Conservation (phyloP, 2,797 vertebrate species). For the Girardinus metallicus region DNA sequence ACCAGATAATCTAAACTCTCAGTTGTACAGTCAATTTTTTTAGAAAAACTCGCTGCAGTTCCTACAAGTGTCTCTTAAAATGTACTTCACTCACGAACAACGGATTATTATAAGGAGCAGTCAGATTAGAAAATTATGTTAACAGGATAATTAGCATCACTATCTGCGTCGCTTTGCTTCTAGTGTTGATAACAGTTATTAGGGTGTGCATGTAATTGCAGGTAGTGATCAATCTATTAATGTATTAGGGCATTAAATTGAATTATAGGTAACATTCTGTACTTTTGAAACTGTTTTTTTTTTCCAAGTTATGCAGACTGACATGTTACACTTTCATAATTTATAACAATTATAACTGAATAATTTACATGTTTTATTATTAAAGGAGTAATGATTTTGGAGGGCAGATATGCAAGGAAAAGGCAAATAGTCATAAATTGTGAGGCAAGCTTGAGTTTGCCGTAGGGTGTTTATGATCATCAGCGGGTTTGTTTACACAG, state of each 20-base stretch:
- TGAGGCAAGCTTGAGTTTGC: constrained; percentile 23
- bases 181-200: constrained; percentile 52
- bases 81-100: constrained; percentile 50
- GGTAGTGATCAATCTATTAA: constrained; percentile 50
- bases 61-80: constrained; percentile 53
- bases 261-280: constrained; percentile 22
- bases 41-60: constrained; percentile 35
- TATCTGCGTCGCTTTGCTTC: constrained; percentile 37
- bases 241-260: constrained; percentile 32
- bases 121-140: constrained; percentile 57
- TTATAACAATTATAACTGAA: constrained; percentile 2
- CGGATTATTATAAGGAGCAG: constrained; percentile 58
- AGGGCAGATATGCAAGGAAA: constrained; percentile 10
- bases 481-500: constrained; percentile 35
- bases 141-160: constrained; percentile 59
- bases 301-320: background rate
- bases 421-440: constrained; percentile 5
- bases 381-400: constrained; percentile 14
- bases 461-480: constrained; percentile 28
- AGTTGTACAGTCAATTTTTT: constrained; percentile 17
- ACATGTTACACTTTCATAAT: constrained; percentile 1
- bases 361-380: background rate
- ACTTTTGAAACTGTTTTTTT: constrained; percentile 3
- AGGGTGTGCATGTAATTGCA: constrained; percentile 47
- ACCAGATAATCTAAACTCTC: constrained; percentile 23